These are phyloP conservation scores for Pelobates fuscus DNA, from an alignment of 2,113 vertebrate genomes.

Conservation along the genomic window DNA sequence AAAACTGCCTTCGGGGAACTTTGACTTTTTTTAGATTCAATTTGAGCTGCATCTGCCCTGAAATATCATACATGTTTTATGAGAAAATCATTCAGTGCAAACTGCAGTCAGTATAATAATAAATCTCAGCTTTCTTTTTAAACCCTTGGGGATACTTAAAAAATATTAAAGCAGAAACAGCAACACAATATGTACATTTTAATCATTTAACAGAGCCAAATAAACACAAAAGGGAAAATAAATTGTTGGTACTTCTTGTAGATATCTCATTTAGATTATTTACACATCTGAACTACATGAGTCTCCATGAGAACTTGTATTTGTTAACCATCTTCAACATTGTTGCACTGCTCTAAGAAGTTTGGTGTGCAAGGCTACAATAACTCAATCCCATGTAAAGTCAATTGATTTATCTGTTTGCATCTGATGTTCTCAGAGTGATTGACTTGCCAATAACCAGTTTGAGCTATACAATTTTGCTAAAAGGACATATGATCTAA, in stretches of 20 bases:
- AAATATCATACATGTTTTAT: constrained; percentile 4
- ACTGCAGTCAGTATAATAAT: constrained; percentile 1
- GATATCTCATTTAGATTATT: neutral
- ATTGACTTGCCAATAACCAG: too few species aligned
- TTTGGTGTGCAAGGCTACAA: too few species aligned
- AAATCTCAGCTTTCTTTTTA: neutral
- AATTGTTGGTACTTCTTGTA: neutral
- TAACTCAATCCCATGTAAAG: too few species aligned
- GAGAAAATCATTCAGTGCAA: constrained; percentile 1
- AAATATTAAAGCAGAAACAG: neutral
- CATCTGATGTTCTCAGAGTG: too few species aligned
- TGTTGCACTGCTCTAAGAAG: too few species aligned
- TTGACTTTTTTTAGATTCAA: constrained; percentile 6
- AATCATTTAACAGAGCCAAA: neutral
- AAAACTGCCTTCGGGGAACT: neutral
- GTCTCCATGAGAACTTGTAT: too few species aligned
- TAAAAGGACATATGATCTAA: too few species aligned
- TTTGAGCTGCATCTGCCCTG: constrained; percentile 1
- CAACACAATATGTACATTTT: neutral
- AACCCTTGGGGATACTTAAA: neutral
- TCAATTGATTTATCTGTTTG: too few species aligned
- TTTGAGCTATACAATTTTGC: too few species aligned
- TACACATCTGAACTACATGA: too few species aligned
- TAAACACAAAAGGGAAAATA: neutral
- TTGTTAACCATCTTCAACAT: too few species aligned